phyloP scores from a whole-genome alignment of 2,797 vertebrate species.

The Allobates femoralis region DNA sequence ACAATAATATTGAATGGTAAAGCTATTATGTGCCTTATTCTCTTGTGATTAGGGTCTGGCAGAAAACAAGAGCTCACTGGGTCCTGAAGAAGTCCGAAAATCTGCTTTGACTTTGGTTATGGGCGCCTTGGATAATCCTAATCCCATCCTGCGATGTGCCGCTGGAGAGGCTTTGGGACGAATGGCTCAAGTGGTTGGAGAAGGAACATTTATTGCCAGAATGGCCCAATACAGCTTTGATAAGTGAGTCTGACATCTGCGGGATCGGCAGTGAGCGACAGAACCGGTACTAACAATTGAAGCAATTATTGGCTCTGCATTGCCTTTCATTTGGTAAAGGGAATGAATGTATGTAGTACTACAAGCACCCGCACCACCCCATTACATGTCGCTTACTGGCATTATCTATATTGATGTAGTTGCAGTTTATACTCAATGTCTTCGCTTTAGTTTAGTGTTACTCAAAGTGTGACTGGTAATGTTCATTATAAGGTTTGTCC shows the following conservation, averaged over 20 bases:
- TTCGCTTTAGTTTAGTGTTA: neutral
- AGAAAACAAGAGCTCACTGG: conserved; percentile 96
- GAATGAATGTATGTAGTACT: neutral
- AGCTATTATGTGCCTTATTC: neutral
- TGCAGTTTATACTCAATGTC: neutral
- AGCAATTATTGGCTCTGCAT: neutral
- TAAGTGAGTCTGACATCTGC: conserved; percentile 81
- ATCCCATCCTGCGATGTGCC: conserved; percentile 96
- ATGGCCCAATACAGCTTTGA: conserved; percentile 99
- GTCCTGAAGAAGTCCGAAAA: conserved; percentile 96
- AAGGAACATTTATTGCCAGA: conserved; percentile 95
- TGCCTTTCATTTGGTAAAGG: neutral
- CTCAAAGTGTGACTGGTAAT: neutral
- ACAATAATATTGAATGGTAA: neutral
- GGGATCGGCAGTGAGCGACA: neutral
- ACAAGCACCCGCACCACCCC: neutral
- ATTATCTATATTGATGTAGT: neutral
- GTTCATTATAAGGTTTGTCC: neutral
- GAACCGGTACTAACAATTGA: neutral
- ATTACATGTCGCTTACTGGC: neutral
- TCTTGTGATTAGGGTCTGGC: conserved; percentile 85
- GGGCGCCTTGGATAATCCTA: conserved; percentile 97
- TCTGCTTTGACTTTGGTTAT: conserved; percentile 95
- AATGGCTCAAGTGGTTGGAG: conserved; percentile 98
- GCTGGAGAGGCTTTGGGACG: conserved; percentile 96